Percentiles rank a stretch among this genome's conserved stretches.
These are phyloP conservation scores for Calyptommatus sinebrachiatus DNA, from an alignment of 2,113 vertebrate genomes.

Conservation along the genomic window DNA sequence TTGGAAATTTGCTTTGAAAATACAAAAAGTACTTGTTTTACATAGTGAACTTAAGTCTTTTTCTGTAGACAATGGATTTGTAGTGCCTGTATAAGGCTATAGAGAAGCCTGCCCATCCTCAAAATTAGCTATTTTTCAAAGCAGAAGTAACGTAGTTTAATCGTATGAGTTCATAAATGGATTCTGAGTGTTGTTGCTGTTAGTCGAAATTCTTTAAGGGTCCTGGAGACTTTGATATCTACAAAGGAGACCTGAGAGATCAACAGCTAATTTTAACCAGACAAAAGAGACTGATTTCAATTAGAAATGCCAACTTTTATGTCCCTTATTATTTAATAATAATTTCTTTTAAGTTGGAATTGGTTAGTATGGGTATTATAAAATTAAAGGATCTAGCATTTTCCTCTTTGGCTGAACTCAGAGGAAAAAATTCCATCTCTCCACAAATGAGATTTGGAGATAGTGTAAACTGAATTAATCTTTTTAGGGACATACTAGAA, in stretches of 20 bases:
- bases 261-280: slow-evolving; percentile 33
- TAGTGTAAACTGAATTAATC: slow-evolving; percentile 33
- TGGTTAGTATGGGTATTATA: slow-evolving; percentile 30
- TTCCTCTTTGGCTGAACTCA: slow-evolving; percentile 35
- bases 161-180: slow-evolving; percentile 7
- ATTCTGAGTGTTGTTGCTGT: slow-evolving; percentile 9
- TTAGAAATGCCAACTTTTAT: slow-evolving; percentile 25
- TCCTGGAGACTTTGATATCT: slow-evolving; percentile 16
- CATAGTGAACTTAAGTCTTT: neutral
- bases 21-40: neutral
- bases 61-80: slow-evolving; percentile 9
- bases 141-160: slow-evolving; percentile 17
- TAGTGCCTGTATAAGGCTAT: slow-evolving; percentile 14
- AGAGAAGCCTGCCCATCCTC: neutral
- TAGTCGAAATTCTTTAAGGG: slow-evolving; percentile 6
- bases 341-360: slow-evolving; percentile 22
- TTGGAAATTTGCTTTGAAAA: neutral
- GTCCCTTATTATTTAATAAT: slow-evolving; percentile 34
- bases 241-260: slow-evolving; percentile 16
- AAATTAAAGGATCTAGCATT: slow-evolving; percentile 33
- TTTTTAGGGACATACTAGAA: slow-evolving; percentile 26
- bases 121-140: slow-evolving; percentile 19
- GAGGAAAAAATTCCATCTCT: slow-evolving; percentile 15
- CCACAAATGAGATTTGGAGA: slow-evolving; percentile 34
- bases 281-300: slow-evolving; percentile 16